Evolutionary conservation across 2,888 invertebrate genomes (phyloP), one percentile per base, ranked within the genome.

Genomic region (Agrypnus murinus): DNA sequence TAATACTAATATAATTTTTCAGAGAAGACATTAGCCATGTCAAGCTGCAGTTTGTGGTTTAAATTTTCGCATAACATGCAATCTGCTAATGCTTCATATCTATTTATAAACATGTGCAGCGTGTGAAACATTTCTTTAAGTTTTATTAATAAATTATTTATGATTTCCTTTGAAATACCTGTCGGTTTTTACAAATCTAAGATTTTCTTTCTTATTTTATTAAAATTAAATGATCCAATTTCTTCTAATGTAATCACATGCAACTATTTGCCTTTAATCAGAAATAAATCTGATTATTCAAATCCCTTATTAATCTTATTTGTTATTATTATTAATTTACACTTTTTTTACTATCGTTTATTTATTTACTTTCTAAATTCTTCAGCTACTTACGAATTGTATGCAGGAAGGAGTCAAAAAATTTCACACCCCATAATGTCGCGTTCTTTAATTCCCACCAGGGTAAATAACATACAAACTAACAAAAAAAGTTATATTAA

Each of bases 401-500:
- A 12, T 43, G 3, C 15, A 43, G 43, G 14, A 19, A 25, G 25
- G 5, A 25, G 25, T 25, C 25, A 46, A 46, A 46, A 14, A 46
- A 46, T 31, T 12, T 50, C 31, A 55, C 36, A 55, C 55, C 34
- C 55, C 31, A 38, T 55, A 15, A 10, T 55, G 10, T 14, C 55
- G 55, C 36, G 14, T 55, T 55, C 57, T 58, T 38, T 60, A 40
- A 60, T 67, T 67, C 67, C 59, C 67, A 67, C 60, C 34, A 58
- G 66, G 66, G 57, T 66, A 66, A 66, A 66, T 62, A 62, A 60
- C 43, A 45, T 50, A 34, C 31, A 66, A 34, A 40, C 60, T 12
- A 67, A 59, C 59, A 66, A 66, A 67, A n/a, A 66, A 67, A 59
- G 67, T 60, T 67, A 38, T 53, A 67, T 67, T 55, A 60, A 67